Evolutionary conservation across 2,888 invertebrate species (phyloP), one percentile per base, ranked within the genome.

Genomic region (Nipponacmea schrenckii): DNA sequence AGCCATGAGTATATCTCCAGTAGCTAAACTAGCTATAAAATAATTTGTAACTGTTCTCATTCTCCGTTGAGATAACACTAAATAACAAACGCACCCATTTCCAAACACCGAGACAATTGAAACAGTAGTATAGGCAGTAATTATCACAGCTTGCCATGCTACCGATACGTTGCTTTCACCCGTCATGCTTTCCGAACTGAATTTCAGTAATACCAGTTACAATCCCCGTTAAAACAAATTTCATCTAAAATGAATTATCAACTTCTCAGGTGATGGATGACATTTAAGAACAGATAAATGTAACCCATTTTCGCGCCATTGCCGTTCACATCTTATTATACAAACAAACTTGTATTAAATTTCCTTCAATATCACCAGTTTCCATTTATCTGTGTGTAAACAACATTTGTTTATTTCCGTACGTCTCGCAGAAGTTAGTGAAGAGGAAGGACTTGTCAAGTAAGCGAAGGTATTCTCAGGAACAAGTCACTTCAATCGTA

Each of bases 31-130:
- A 24, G 85, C 81, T 67, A 89, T 88, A 67, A 89, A 83, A 70
- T 86, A 95, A 89, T 96, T 96, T 45, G 96, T 96, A 5, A 96
- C 95, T 0, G 95, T 95, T 82, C 94, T 92, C 95, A 96, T 96
- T 50, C 94, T 92, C 0, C 94, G 93, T n/a, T 94, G 94, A 3
- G 93, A 92, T 77, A 94, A 91, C 0, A 96, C 95, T 31, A 96
- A 94, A 88, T 94, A 95, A 87, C 95, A 95, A 39, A 96, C 95
- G 65, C 91, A 63, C 87, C 89, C 79, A 89, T 91, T 86, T 3
- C 90, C 90, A 2, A 87, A 83, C 5, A 90, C 79, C 1, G 89
- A 64, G 5, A 50, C 50, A 27, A 69, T 46, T n/a, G 64, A 69
- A 45, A 69, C 69, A 8, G 56, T 62, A 14, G 66, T 66, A 44